phyloP scores from a whole-genome alignment of 2,888 invertebrate genomes.

The Pyrocoelia pectoralis region DNA sequence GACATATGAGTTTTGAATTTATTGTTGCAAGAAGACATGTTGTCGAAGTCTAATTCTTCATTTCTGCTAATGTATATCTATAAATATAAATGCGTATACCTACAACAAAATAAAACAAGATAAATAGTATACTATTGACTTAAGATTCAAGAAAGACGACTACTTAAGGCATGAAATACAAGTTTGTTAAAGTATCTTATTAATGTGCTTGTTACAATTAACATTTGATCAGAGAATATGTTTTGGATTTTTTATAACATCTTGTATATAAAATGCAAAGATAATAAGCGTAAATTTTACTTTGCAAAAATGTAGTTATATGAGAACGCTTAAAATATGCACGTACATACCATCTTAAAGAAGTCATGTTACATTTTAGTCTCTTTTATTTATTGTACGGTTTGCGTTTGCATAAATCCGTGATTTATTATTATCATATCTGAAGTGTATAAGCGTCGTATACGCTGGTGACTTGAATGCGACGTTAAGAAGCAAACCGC shows the following conservation, averaged over 20 bases:
- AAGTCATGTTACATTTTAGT: constrained; percentile 52
- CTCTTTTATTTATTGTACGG: constrained; percentile 51
- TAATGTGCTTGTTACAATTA: constrained; percentile 48
- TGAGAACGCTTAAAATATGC: constrained; percentile 48
- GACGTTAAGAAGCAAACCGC: constrained; percentile 35
- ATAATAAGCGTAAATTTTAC: constrained; percentile 37
- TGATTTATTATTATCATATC: constrained; percentile 52
- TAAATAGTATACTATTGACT: constrained; percentile 38
- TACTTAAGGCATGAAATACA: constrained; percentile 45
- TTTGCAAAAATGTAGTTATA: constrained; percentile 41
- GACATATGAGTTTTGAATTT: constrained; percentile 10
- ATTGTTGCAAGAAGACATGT: background rate
- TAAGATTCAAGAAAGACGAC: constrained; percentile 44
- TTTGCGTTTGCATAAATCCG: constrained; percentile 49
- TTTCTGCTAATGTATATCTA: constrained; percentile 25
- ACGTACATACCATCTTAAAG: constrained; percentile 47
- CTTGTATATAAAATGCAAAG: constrained; percentile 36
- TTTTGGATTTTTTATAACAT: constrained; percentile 33
- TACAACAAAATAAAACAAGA: constrained; percentile 32
- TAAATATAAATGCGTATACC: constrained; percentile 30
- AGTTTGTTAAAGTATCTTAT: constrained; percentile 48
- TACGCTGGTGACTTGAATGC: constrained; percentile 33
- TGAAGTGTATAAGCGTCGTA: constrained; percentile 38
- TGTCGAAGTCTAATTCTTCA: constrained; percentile 6
- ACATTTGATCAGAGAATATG: constrained; percentile 41